Conservation (phyloP, 2,797 vertebrate genomes). For the Mallotus villosus region DNA sequence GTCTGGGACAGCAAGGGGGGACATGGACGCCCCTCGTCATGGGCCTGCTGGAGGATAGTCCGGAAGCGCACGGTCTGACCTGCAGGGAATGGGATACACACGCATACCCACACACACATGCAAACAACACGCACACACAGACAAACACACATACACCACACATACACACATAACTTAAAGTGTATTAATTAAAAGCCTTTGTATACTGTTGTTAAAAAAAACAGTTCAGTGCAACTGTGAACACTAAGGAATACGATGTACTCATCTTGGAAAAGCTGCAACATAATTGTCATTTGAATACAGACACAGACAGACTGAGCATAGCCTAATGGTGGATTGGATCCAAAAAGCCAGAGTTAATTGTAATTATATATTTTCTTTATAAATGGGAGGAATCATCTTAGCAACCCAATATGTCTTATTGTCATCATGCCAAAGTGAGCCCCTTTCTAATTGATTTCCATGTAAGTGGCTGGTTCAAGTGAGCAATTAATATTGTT, state of each 20-base stretch:
- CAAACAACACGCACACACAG: no score
- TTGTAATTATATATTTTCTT: constrained; percentile 23
- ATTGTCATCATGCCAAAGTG: constrained; percentile 40
- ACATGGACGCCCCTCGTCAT: constrained; percentile 88
- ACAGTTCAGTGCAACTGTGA: no score
- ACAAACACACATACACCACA: no score
- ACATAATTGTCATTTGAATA: no score
- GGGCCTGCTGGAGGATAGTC: constrained; percentile 81
- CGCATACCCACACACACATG: no score
- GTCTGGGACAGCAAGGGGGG: constrained; percentile 84
- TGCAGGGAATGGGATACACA: constrained; percentile 52
- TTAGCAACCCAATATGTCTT: constrained; percentile 35
- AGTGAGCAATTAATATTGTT: constrained; percentile 56
- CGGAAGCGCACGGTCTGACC: constrained; percentile 83
- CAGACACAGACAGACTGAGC: no score
- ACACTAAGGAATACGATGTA: no score
- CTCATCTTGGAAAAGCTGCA: no score
- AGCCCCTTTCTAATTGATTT: constrained; percentile 39
- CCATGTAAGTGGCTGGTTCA: constrained; percentile 41
- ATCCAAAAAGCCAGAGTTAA: background rate
- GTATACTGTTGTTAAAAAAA: no score
- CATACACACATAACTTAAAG: no score
- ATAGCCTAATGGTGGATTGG: no score
- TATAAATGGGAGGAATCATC: constrained; percentile 47
- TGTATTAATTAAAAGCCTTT: no score